Base-by-base conservation (phyloP, 2,113 vertebrate genomes). In the Thamnaconus septentrionalis region DNA sequence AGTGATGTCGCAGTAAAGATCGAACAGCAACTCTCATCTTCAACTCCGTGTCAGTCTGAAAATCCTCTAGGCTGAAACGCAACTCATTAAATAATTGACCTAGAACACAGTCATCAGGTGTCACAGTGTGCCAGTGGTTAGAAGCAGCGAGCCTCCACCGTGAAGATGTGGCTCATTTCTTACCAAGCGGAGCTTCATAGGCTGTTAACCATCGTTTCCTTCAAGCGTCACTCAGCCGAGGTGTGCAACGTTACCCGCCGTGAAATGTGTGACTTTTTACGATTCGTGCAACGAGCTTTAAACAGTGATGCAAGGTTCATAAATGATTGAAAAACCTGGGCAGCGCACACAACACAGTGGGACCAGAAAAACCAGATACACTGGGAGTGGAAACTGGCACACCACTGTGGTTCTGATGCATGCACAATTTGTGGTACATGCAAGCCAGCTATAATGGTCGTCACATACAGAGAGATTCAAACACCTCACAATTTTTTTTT, bases 1-100 rank as follows among this genome's bases (percentile, higher is more conserved):
- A 87, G 88, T 88, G 83, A 75, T 70, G 61, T 12, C 0, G 3
- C 59, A 41, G 61, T 47, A 49, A 53, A 56, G 41, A 55, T n/a
- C 18, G 18, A 31, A 31, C 18, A 1, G 18, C 18, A 31, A 55
- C 43, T 50, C 44, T 71, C 65, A 60, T 51, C 4, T 66, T 12
- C 0, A 6, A 4, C 54, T 56, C 54, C 11, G 40, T 43, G 40
- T 56, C 54, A 56, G 54, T 10, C 5, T 41, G 53, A 8, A 42
- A 6, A 5, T 41, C 5, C 9, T 67, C 49, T 6, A 63, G 53
- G 56, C 56, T 48, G 10, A 69, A 61, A 66, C 7, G 46, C 7
- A 9, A 70, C 7, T 12, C 49, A 4, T 53, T 58, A 48, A 48
- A 48, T 9, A 48, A 4, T 48, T 48, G 47, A 9, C 11, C 46